A percentile compares a stretch with the other conserved stretches of the same genome.
Evolutionary conservation across 2,113 vertebrate genomes (phyloP).

Genomic region (Sprattus sprattus): DNA sequence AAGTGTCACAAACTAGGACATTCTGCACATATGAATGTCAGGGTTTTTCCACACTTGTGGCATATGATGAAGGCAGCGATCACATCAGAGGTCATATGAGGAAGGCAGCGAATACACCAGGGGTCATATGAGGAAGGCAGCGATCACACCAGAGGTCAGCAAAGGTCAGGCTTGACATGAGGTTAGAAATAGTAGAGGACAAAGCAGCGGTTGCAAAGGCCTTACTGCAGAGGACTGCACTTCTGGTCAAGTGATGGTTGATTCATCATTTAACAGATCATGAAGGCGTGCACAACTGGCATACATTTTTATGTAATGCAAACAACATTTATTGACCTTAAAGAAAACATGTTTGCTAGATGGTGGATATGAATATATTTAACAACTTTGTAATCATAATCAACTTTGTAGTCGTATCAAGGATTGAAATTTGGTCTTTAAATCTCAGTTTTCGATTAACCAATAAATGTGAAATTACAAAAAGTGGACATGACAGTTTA

Average conservation of each 20-base stretch:
- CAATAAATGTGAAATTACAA: conserved; percentile 1
- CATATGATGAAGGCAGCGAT: background rate
- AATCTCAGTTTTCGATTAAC: background rate
- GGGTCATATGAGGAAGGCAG: too few species aligned
- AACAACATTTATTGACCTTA: background rate
- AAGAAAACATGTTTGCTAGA: background rate
- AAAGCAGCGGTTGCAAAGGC: background rate
- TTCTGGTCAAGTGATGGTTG: background rate
- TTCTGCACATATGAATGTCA: background rate
- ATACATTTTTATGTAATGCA: background rate
- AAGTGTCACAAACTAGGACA: too few species aligned
- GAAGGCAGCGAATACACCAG: background rate
- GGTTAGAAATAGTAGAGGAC: background rate
- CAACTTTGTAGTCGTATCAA: background rate
- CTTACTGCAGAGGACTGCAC: background rate
- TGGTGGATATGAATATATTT: too few species aligned
- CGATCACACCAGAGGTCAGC: background rate
- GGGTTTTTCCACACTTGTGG: background rate
- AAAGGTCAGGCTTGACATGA: background rate
- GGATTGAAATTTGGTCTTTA: background rate
- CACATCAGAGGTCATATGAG: background rate
- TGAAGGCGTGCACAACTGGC: conserved; percentile 1
- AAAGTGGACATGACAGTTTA: background rate
- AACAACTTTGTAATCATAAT: too few species aligned
- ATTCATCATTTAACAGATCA: background rate